Percentiles rank a stretch among this genome's conserved stretches.
These are phyloP conservation scores for Dryomyza anilis DNA, from an alignment of 2,888 invertebrate genomes.

Conservation along the genomic window DNA sequence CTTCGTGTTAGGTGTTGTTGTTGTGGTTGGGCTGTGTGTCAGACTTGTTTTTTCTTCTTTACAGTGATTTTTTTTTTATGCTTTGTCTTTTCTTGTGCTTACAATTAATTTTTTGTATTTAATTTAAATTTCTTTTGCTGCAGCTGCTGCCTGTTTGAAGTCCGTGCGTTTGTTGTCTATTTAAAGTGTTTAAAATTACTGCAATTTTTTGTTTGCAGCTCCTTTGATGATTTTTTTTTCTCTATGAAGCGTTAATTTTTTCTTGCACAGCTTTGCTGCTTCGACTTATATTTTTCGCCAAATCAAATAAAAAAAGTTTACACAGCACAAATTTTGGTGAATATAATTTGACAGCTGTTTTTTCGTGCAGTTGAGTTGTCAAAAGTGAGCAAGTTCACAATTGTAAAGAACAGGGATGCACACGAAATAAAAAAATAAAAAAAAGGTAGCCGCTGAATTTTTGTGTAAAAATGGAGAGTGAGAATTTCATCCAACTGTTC, in stretches of 20 bases:
- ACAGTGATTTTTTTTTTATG: not conserved
- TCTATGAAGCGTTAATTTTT: no score
- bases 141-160: not conserved
- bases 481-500: no score
- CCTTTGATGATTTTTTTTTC: no score
- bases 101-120: conserved; percentile 10
- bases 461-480: no score
- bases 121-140: not conserved
- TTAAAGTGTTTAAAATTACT: not conserved
- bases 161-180: not conserved
- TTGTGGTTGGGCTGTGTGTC: conserved; percentile 21
- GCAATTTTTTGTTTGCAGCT: not conserved
- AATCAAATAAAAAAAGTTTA: conserved; percentile 9
- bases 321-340: conserved; percentile 7
- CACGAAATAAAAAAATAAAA: no score
- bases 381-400: not conserved
- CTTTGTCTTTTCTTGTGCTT: not conserved
- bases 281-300: not conserved
- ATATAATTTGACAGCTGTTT: not conserved
- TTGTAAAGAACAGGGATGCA: no score
- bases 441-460: no score
- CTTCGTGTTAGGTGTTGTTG: conserved; percentile 22
- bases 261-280: not conserved
- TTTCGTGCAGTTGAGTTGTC: not conserved
- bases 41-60: not conserved